These are phyloP conservation scores for Hystrix cristata DNA, from an alignment of 2,113 vertebrate species.

Conservation along the genomic window DNA sequence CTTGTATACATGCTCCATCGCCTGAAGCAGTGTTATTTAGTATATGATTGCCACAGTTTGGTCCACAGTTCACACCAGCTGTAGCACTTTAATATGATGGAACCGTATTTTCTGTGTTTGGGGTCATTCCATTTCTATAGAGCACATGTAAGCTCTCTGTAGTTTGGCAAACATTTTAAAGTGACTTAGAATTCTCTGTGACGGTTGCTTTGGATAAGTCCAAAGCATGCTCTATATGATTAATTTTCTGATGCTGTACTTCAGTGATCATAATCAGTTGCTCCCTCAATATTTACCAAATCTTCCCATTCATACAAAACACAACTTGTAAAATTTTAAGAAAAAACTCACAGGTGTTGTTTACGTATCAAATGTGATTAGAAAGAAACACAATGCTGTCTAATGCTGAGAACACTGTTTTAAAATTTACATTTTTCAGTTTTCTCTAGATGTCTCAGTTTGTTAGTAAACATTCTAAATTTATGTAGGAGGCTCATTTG, in stretches of 20 bases:
- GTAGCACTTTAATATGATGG: background rate
- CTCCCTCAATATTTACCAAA: background rate
- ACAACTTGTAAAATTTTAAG: slow-evolving; percentile 16
- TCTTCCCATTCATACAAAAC: slow-evolving; percentile 31
- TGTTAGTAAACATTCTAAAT: slow-evolving; percentile 9
- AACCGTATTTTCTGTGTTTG: background rate
- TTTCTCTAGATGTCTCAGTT: background rate
- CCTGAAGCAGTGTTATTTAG: background rate
- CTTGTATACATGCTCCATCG: background rate
- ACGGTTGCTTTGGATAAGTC: background rate
- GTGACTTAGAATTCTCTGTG: background rate
- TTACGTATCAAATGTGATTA: background rate
- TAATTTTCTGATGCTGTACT: background rate
- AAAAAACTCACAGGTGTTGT: background rate
- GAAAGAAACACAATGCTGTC: background rate
- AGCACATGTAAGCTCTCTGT: background rate
- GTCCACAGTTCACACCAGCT: background rate
- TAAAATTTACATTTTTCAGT: background rate
- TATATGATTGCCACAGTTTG: background rate
- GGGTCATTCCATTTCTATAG: background rate
- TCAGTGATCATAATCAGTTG: background rate
- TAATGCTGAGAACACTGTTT: background rate
- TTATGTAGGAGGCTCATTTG: background rate
- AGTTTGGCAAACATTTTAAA: background rate
- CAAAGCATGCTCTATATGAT: background rate